A percentile compares a stretch with the other conserved stretches of the same genome.
phyloP scores from a whole-genome alignment of 2,888 invertebrate genomes.

The Archips xylosteana region DNA sequence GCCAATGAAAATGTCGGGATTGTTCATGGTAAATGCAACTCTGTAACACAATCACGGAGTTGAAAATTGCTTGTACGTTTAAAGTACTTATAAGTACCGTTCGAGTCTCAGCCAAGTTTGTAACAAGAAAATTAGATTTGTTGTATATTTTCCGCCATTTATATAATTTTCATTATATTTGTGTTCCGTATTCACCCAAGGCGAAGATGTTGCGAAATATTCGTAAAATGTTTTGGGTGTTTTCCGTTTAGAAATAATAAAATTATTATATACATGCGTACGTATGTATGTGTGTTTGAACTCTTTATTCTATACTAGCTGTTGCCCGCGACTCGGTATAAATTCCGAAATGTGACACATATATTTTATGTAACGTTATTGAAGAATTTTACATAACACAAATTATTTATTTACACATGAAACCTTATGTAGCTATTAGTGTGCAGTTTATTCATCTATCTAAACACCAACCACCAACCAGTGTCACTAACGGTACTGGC shows the following conservation, averaged over 20 bases:
- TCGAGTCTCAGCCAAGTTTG: slow-evolving; percentile 31
- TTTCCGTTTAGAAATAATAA: background rate
- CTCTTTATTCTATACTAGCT: no score
- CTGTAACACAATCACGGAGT: background rate
- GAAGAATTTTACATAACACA: no score
- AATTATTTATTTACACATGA: no score
- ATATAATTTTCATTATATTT: slow-evolving; percentile 35
- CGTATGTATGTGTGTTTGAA: no score
- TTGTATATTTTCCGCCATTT: slow-evolving; percentile 40
- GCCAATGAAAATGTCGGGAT: slow-evolving; percentile 3
- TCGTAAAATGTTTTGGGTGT: background rate
- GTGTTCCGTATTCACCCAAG: slow-evolving; percentile 28
- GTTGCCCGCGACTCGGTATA: no score
- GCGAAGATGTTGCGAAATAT: slow-evolving; percentile 7
- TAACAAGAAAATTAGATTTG: slow-evolving; percentile 41
- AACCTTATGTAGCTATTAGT: no score
- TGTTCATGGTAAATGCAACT: background rate
- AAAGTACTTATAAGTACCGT: slow-evolving; percentile 21
- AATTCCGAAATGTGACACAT: no score
- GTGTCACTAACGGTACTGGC: no score
- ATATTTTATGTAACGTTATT: no score
- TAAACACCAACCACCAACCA: no score
- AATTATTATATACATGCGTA: no score
- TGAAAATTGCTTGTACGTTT: background rate
- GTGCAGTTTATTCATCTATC: no score